Conservation (phyloP, 2,113 vertebrate genomes). For the Nettapus auritus region DNA sequence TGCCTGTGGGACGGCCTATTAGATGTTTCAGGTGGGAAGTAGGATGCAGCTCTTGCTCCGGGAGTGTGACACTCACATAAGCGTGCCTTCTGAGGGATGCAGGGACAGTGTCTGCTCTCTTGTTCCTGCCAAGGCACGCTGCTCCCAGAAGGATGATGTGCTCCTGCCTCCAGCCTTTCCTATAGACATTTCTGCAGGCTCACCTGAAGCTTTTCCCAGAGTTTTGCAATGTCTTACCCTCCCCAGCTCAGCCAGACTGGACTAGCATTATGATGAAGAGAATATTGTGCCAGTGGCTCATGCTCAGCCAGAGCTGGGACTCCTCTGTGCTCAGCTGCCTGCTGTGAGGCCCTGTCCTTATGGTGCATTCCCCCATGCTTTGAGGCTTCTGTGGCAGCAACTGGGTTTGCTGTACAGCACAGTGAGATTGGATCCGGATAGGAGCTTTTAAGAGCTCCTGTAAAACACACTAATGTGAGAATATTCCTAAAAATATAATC, state of each 20-base stretch:
- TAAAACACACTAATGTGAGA: neutral
- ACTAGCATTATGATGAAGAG: fast-evolving
- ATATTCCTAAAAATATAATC: fast-evolving
- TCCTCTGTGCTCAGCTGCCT: neutral
- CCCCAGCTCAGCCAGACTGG: neutral
- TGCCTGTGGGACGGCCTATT: fast-evolving
- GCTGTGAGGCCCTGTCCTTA: neutral
- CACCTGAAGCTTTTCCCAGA: neutral
- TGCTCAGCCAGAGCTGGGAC: neutral
- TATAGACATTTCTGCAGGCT: neutral
- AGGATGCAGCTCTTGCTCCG: neutral
- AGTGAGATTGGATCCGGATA: neutral
- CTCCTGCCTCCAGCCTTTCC: neutral
- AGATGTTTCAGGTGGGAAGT: neutral
- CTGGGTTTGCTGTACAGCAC: neutral
- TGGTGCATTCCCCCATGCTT: fast-evolving
- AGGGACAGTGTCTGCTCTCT: neutral
- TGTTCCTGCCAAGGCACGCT: neutral
- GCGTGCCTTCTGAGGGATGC: neutral
- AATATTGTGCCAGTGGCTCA: neutral
- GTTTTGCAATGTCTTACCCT: neutral
- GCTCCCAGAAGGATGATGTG: neutral
- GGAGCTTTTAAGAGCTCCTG: neutral
- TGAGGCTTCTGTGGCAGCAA: neutral
- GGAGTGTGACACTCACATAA: neutral